Evolutionary conservation across 2,113 vertebrate genomes (phyloP).

Genomic region (Varanus salvator): DNA sequence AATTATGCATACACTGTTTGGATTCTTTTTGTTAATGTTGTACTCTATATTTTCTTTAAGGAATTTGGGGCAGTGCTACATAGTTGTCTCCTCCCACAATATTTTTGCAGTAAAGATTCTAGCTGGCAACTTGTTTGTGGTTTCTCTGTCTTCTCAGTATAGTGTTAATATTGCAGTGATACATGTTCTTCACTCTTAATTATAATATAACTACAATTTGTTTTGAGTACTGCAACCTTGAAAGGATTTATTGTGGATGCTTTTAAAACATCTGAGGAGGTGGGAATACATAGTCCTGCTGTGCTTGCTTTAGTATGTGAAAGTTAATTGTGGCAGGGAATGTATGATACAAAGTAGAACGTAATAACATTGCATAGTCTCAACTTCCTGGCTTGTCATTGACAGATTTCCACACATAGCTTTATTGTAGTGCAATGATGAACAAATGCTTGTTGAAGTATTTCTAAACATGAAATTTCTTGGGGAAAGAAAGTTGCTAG

Average conservation of each 20-base stretch:
- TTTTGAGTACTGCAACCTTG: neutral
- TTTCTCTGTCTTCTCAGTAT: neutral
- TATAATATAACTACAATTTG: neutral
- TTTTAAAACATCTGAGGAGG: fast-evolving
- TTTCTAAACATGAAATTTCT: neutral
- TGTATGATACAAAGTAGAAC: fast-evolving
- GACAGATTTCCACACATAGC: neutral
- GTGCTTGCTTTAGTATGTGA: fast-evolving
- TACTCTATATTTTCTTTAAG: neutral
- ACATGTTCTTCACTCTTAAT: neutral
- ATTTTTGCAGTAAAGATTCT: neutral
- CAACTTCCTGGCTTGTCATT: fast-evolving
- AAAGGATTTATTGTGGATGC: fast-evolving
- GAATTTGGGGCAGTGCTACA: neutral
- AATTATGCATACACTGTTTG: neutral
- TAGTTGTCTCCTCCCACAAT: neutral
- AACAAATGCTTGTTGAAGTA: fast-evolving
- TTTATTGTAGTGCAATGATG: neutral
- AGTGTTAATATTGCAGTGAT: neutral
- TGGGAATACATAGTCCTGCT: neutral
- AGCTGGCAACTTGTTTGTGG: neutral
- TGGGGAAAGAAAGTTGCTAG: neutral
- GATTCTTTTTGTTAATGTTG: neutral
- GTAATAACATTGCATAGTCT: neutral
- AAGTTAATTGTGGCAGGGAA: fast-evolving